Evolutionary conservation across 2,888 invertebrate species (phyloP), one percentile per base, ranked within the genome.

Genomic region (Ethmia dodecea): DNA sequence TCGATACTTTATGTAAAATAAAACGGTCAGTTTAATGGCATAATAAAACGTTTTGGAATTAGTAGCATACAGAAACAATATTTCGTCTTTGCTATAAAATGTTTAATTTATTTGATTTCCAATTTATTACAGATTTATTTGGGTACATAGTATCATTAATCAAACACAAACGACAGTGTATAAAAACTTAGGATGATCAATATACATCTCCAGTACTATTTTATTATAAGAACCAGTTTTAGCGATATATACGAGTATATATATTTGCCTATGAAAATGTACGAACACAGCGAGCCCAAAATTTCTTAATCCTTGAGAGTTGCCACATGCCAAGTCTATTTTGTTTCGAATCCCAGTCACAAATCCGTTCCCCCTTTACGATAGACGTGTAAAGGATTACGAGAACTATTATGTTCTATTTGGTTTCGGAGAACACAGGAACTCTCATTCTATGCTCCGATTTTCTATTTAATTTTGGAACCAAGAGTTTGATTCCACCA

Each of bases 321-420:
- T 45, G 40, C 47, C 51, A 47, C 51, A 50, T 43, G 45, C 58
- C 52, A 49, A 55, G 50, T 55, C 55, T 59, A 62, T 58, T 62
- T 62, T 53, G 55, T 61, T 57, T 52, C 45, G 61, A 67, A 63
- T 60, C 60, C 63, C 52, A 47, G 52, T 53, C 60, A 73, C 68
- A 67, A 67, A 71, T 72, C 64, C 60, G 52, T 59, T 53, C 48
- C 39, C 62, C 59, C 55, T 60, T 60, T 56, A 60, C 67, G 62
- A 69, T 56, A 56, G 56, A 64, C 57, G 54, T 60, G 59, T 65
- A 64, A 68, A 67, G 74, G 75, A 76, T 77, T 76, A 76, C 57
- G 45, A 49, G 61, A 63, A 67, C 72, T 67, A 67, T 68, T 60
- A 66, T 55, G 58, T 64, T 63, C 52, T 57, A 58, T 62, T 68